phyloP scores from a whole-genome alignment of 2,797 vertebrate species.

The Orestias chungarensis region DNA sequence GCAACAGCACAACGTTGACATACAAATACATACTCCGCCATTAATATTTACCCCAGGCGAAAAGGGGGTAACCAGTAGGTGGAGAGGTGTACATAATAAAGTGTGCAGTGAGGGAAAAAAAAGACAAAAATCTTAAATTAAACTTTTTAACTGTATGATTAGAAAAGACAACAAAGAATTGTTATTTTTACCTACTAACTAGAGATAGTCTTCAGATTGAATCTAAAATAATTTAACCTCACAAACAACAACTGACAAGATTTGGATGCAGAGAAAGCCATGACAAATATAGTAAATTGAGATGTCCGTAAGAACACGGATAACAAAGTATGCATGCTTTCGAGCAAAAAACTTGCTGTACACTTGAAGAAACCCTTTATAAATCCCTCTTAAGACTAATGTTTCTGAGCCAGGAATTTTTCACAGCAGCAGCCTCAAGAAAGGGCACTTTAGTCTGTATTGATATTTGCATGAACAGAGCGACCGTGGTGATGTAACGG shows the following conservation, averaged over 20 bases:
- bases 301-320: constrained; percentile 24
- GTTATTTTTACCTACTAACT: constrained; percentile 51
- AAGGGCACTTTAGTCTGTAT: constrained; percentile 55
- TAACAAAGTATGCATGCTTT: constrained; percentile 21
- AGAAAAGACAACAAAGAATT: constrained; percentile 43
- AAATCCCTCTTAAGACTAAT: constrained; percentile 29
- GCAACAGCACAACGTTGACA: not conserved
- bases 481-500: constrained; percentile 69
- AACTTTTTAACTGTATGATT: constrained; percentile 9
- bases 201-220: constrained; percentile 22
- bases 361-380: constrained; percentile 59
- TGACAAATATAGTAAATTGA: constrained; percentile 1
- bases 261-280: not conserved
- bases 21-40: not conserved
- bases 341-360: constrained; percentile 30
- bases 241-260: constrained; percentile 1
- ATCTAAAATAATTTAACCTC: constrained; percentile 5
- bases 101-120: not conserved
- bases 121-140: constrained; percentile 8
- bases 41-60: not conserved
- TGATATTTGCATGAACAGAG: constrained; percentile 60
- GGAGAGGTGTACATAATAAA: not conserved
- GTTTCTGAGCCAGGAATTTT: constrained; percentile 28
- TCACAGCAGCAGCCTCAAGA: constrained; percentile 46
- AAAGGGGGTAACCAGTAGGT: no score